A percentile compares a stretch with the other conserved stretches of the same genome.
These are phyloP conservation scores for rat (Rattus norvegicus) DNA, from an alignment of 2,113 vertebrate genomes.

Conservation along the genomic window DNA sequence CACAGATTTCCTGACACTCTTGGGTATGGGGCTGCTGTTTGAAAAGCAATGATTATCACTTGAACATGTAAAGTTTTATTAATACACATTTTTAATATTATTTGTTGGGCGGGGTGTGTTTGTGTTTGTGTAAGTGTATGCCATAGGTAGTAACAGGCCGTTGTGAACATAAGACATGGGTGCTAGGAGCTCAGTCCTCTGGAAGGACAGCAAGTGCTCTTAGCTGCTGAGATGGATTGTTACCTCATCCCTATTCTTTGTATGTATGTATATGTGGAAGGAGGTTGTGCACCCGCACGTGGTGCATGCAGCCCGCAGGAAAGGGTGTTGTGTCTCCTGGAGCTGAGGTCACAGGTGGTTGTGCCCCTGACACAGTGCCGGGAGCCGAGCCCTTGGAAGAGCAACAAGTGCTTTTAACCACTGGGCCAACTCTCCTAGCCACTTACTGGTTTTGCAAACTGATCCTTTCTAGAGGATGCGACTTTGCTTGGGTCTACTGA, in stretches of 20 bases:
- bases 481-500: constrained; percentile 42
- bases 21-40: neutral
- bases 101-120: neutral
- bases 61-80: neutral
- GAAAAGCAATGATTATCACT: neutral
- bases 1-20: neutral
- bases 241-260: too few relatives aligned
- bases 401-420: neutral
- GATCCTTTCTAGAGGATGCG: neutral
- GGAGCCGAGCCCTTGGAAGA: neutral
- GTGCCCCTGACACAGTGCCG: neutral
- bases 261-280: neutral
- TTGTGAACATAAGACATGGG: neutral
- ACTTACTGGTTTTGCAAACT: neutral
- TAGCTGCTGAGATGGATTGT: neutral
- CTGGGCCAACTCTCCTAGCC: neutral
- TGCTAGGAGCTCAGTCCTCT: neutral
- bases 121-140: neutral
- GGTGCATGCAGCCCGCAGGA: neutral
- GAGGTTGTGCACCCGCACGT: neutral
- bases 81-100: neutral
- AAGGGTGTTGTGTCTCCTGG: neutral
- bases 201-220: neutral
- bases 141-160: neutral
- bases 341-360: neutral